Conservation (phyloP, 2,113 vertebrate genomes). For the Gambusia affinis region DNA sequence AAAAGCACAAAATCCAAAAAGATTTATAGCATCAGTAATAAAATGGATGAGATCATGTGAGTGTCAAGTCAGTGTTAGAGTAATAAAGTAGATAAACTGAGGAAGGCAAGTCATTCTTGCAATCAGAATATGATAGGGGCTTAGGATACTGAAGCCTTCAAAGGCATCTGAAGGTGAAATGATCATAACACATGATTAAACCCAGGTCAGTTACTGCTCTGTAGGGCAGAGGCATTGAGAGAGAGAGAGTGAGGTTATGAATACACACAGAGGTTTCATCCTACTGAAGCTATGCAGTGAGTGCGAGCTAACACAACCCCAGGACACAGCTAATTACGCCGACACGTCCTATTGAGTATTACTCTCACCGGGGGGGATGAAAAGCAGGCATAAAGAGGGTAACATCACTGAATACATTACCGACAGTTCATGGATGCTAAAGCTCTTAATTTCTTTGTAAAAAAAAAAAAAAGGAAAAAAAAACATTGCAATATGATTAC, state of each 20-base stretch:
- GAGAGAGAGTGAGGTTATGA: constrained; percentile 16
- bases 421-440: constrained; percentile 27
- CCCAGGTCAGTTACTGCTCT: constrained; percentile 9
- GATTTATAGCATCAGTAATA: not conserved
- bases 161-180: constrained; percentile 42
- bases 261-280: constrained; percentile 41
- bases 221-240: constrained; percentile 1
- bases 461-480: not conserved
- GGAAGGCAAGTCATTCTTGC: not conserved
- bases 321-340: constrained; percentile 63
- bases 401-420: constrained; percentile 7
- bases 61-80: not conserved
- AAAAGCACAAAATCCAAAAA: not conserved
- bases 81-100: not conserved
- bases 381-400: constrained; percentile 17
- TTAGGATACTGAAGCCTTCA: not conserved
- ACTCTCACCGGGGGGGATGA: constrained; percentile 31
- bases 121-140: not conserved
- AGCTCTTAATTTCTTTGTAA: constrained; percentile 30
- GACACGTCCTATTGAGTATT: constrained; percentile 49
- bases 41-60: not conserved
- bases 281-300: constrained; percentile 46
- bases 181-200: not conserved
- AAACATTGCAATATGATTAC: constrained; percentile 28
- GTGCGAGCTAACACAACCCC: constrained; percentile 50